phyloP scores from a whole-genome alignment of 1,140 invertebrate genomes.

The Globodera rostochiensis region DNA sequence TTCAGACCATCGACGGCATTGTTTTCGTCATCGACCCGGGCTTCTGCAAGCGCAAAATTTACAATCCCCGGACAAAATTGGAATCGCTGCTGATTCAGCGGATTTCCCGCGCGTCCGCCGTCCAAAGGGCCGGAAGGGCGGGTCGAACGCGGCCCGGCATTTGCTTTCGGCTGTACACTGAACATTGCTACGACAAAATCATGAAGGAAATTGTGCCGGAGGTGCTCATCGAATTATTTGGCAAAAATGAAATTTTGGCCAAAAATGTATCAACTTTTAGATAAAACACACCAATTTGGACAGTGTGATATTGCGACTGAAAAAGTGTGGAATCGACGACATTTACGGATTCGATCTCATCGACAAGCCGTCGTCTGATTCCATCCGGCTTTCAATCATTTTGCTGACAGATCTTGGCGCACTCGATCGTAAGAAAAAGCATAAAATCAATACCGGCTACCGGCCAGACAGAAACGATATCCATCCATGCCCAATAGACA shows the following conservation, averaged over 20 bases:
- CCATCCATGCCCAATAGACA: too few species aligned
- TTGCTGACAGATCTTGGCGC: constrained; percentile 55
- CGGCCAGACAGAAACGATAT: neutral
- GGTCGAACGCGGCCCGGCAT: constrained; percentile 94
- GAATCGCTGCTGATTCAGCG: constrained; percentile 66
- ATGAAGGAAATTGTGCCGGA: constrained; percentile 3
- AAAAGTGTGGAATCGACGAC: constrained; percentile 99
- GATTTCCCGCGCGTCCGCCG: constrained; percentile 98
- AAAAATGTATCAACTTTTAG: constrained; percentile 76
- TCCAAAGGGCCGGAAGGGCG: constrained; percentile 87
- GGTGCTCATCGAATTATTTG: neutral
- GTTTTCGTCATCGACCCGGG: constrained; percentile 99
- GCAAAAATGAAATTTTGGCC: neutral
- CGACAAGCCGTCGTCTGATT: constrained; percentile 99
- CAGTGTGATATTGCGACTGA: constrained; percentile 70
- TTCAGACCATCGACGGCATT: constrained; percentile 95
- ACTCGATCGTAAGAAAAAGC: constrained; percentile 83
- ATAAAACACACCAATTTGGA: constrained; percentile 10
- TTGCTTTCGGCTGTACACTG: constrained; percentile 90
- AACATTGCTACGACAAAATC: neutral
- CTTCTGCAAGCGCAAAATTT: constrained; percentile 98
- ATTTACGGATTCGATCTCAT: constrained; percentile 54
- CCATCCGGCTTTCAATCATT: constrained; percentile 69
- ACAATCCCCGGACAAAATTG: constrained; percentile 89
- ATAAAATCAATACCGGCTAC: neutral